These are phyloP conservation scores for Caenorhabditis japonica DNA, from an alignment of 2,888 invertebrate genomes.

Conservation along the genomic window DNA sequence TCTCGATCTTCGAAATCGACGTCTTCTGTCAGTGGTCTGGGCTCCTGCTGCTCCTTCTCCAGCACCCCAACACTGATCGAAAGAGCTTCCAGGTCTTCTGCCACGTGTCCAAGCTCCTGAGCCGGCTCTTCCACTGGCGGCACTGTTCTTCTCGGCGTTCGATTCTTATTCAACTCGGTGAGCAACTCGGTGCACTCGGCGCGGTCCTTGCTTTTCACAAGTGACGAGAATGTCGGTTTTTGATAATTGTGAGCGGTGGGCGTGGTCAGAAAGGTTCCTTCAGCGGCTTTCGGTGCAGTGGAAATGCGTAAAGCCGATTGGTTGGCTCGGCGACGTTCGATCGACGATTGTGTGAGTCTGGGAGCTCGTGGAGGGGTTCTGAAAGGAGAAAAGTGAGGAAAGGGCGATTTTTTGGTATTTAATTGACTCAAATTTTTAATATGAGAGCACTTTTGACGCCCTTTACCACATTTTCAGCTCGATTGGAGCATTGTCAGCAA, in stretches of 20 bases:
- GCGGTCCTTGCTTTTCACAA: conserved; percentile 1
- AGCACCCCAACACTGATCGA: conserved; percentile 7
- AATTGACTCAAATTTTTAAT: too few species aligned
- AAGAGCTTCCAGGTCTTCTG: background rate
- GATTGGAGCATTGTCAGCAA: too few species aligned
- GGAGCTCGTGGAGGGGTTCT: too few species aligned
- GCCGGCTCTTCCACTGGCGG: background rate
- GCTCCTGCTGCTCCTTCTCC: too few species aligned
- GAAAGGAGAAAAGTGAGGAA: too few species aligned
- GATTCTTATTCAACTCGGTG: background rate
- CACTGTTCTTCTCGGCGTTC: background rate
- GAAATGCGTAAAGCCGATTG: too few species aligned
- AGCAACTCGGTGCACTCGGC: background rate
- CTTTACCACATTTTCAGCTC: too few species aligned
- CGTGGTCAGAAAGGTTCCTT: background rate
- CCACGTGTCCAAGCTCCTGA: background rate
- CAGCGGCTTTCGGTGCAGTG: too few species aligned
- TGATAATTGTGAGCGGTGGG: conserved; percentile 2
- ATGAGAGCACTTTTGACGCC: too few species aligned
- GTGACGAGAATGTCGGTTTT: conserved; percentile 11
- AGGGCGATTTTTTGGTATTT: too few species aligned
- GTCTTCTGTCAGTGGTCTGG: background rate
- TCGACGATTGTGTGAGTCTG: too few species aligned
- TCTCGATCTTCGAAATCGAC: conserved; percentile 1
- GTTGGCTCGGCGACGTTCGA: too few species aligned